Conservation (phyloP, 92 coral and sea anemone genomes). For the Zoanthus sansibaricus region DNA sequence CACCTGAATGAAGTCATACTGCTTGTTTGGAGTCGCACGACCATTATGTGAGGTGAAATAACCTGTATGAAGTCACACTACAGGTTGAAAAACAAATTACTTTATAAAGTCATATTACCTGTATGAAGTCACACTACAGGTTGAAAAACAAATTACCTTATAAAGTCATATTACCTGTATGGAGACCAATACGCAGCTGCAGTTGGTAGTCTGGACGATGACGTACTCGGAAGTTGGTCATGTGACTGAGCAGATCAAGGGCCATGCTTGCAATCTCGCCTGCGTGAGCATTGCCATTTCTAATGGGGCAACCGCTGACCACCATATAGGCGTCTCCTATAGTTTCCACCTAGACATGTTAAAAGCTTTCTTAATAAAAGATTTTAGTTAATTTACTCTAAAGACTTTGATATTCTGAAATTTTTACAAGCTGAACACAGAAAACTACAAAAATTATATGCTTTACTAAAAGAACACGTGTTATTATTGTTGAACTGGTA, state of each 20-base stretch:
- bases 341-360: conserved; percentile 79
- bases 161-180: conserved; percentile 69
- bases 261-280: conserved; percentile 96
- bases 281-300: conserved; percentile 89
- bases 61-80: no score
- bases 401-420: background rate
- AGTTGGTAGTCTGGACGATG: conserved; percentile 91
- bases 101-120: conserved; percentile 46
- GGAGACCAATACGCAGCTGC: conserved; percentile 92
- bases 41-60: no score
- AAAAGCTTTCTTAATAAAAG: background rate
- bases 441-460: no score
- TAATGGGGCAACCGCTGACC: conserved; percentile 95
- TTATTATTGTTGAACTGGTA: no score
- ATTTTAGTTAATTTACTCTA: background rate
- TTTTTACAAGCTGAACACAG: no score
- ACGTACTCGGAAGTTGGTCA: conserved; percentile 77
- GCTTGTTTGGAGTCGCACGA: no score
- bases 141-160: no score
- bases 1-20: no score
- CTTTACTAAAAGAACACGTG: background rate
- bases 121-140: conserved; percentile 63
- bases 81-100: no score
- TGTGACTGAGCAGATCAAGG: conserved; percentile 81
- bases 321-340: conserved; percentile 35